phyloP scores from a whole-genome alignment of 2,888 invertebrate genomes.

The Pharmacophagus antenor region DNA sequence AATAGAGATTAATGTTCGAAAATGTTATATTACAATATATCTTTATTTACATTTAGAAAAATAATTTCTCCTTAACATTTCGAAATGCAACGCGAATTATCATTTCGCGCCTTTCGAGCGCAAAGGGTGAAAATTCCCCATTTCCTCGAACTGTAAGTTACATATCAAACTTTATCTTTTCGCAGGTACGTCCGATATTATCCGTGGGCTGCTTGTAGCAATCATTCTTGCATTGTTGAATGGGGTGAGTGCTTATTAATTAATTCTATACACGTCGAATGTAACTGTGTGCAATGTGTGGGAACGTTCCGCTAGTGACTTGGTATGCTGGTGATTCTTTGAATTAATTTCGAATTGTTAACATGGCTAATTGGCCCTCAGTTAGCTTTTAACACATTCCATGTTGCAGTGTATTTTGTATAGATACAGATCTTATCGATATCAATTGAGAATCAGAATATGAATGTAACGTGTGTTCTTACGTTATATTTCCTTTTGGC shows the following conservation, averaged over 20 bases:
- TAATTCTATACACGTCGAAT: constrained; percentile 32
- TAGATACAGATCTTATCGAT: neutral
- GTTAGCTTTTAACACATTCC: neutral
- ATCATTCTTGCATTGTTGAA: neutral
- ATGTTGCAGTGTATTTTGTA: neutral
- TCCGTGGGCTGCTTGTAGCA: neutral
- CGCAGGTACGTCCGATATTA: constrained; percentile 34
- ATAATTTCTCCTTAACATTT: too few species aligned
- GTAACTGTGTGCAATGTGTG: constrained; percentile 15
- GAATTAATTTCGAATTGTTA: constrained; percentile 25
- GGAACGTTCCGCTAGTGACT: constrained; percentile 22
- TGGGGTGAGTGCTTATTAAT: constrained; percentile 33
- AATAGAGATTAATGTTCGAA: too few species aligned
- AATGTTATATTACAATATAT: too few species aligned
- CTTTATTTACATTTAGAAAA: too few species aligned
- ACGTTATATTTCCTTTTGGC: too few species aligned
- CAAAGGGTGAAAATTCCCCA: too few species aligned
- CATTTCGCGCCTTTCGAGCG: too few species aligned
- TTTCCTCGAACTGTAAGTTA: too few species aligned
- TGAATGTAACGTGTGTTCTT: too few species aligned
- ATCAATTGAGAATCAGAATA: neutral
- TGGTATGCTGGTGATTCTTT: constrained; percentile 12
- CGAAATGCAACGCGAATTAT: too few species aligned
- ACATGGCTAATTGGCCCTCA: constrained; percentile 17
- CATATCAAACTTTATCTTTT: constrained; percentile 31